Percentiles rank a stretch among this genome's conserved stretches.
Conservation (phyloP, 2,797 vertebrate species). For the Aplochiton taeniatus region DNA sequence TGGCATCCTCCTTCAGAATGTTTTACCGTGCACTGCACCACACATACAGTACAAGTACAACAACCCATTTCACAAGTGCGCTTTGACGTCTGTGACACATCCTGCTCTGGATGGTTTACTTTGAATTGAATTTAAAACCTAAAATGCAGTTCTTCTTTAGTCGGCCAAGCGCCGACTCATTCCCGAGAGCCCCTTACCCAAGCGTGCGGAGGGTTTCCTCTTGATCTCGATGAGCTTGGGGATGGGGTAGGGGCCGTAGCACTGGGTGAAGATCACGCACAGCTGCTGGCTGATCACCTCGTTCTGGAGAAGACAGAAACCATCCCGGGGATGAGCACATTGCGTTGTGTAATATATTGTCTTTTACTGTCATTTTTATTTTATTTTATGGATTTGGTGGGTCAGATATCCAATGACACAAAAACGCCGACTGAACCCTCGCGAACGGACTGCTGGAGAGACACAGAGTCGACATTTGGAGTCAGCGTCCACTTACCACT, state of each 20-base stretch:
- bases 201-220: conserved; percentile 73
- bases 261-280: conserved; percentile 79
- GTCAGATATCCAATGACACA: background rate
- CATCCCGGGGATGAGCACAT: too few species aligned
- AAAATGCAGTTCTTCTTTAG: too few species aligned
- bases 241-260: conserved; percentile 82
- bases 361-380: too few species aligned
- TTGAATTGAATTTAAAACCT: background rate
- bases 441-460: too few species aligned
- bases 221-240: conserved; percentile 81
- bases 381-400: background rate
- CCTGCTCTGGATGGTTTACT: too few species aligned
- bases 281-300: conserved; percentile 83
- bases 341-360: too few species aligned
- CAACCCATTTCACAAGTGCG: background rate
- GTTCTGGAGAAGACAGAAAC: conserved; percentile 64
- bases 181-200: conserved; percentile 63
- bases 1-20: conserved; percentile 33
- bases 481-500: too few species aligned
- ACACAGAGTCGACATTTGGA: too few species aligned
- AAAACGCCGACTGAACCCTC: too few species aligned
- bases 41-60: too few species aligned
- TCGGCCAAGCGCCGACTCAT: background rate
- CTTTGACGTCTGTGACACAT: background rate
- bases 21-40: background rate